These are phyloP conservation scores for Alaudala cheleensis DNA, from an alignment of 2,113 vertebrate species.

Conservation along the genomic window DNA sequence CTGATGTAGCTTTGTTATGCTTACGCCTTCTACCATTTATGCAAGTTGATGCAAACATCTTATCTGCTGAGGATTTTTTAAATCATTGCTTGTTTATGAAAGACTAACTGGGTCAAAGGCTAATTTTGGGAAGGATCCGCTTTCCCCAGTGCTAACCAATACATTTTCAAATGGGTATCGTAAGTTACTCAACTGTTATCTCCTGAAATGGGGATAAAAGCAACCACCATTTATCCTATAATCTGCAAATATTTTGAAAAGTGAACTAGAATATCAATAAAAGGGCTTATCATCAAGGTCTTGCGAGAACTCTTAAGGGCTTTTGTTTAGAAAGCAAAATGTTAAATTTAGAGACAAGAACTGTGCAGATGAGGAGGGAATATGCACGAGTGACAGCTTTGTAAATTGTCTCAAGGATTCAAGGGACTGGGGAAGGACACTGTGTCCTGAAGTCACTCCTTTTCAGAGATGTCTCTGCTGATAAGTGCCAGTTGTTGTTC, in stretches of 20 bases:
- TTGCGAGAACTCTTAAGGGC: not conserved
- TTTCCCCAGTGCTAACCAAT: not conserved
- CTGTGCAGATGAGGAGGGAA: not conserved
- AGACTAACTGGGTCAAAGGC: constrained; percentile 28
- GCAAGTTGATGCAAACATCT: not conserved
- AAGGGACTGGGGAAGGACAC: constrained; percentile 55
- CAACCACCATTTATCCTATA: constrained; percentile 28
- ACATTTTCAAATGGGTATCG: not conserved
- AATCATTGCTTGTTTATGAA: constrained; percentile 28
- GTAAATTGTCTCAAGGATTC: constrained; percentile 41
- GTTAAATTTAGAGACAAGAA: not conserved
- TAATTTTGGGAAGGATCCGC: constrained; percentile 10
- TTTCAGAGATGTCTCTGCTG: constrained; percentile 16
- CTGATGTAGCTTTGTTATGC: not conserved
- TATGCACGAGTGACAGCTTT: not conserved
- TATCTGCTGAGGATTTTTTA: not conserved
- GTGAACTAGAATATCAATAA: not conserved
- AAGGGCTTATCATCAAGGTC: constrained; percentile 4
- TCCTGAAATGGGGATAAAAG: constrained; percentile 3
- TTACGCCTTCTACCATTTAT: not conserved
- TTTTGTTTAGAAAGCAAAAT: constrained; percentile 25
- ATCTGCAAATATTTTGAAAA: constrained; percentile 44
- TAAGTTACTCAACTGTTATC: not conserved
- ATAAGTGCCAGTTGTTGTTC: constrained; percentile 35
- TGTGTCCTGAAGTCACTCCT: constrained; percentile 48